Evolutionary conservation across 2,113 vertebrate genomes (phyloP).

Genomic region (Parotia lawesii): DNA sequence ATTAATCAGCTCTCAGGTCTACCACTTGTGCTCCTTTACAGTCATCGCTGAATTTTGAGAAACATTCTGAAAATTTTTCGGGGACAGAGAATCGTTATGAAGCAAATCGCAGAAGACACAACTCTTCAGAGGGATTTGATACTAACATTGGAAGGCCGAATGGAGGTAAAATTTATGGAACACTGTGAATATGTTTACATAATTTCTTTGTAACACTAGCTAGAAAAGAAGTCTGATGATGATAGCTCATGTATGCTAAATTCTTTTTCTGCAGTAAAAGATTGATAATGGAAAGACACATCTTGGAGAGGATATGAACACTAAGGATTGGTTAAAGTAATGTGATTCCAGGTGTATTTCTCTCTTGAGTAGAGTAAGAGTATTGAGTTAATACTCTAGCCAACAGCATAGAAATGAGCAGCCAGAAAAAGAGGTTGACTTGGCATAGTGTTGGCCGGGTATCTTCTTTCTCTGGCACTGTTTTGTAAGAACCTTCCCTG

Average conservation of each 20-base stretch:
- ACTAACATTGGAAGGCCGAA: constrained; percentile 55
- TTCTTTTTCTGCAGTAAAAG: not conserved
- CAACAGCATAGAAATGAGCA: not conserved
- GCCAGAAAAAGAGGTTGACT: not conserved
- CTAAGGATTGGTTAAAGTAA: not conserved
- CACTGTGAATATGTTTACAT: not conserved
- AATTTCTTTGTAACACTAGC: not conserved
- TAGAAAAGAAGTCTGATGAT: not conserved
- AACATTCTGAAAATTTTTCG: constrained; percentile 68
- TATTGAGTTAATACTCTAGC: not conserved
- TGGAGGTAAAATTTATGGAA: constrained; percentile 65
- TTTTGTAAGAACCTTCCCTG: not conserved
- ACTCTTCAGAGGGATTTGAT: constrained; percentile 76
- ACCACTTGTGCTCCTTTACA: constrained; percentile 40
- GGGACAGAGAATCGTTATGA: constrained; percentile 70
- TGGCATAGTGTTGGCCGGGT: not conserved
- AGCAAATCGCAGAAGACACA: constrained; percentile 73
- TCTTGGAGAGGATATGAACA: not conserved
- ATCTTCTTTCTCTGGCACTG: not conserved
- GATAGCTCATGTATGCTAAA: not conserved
- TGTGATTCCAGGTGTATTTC: not conserved
- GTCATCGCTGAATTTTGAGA: constrained; percentile 74
- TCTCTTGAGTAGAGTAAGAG: not conserved
- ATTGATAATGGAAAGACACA: not conserved
- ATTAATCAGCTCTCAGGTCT: not conserved